Conservation (phyloP, 2,888 invertebrate species). For the Cheilosia pagana region DNA sequence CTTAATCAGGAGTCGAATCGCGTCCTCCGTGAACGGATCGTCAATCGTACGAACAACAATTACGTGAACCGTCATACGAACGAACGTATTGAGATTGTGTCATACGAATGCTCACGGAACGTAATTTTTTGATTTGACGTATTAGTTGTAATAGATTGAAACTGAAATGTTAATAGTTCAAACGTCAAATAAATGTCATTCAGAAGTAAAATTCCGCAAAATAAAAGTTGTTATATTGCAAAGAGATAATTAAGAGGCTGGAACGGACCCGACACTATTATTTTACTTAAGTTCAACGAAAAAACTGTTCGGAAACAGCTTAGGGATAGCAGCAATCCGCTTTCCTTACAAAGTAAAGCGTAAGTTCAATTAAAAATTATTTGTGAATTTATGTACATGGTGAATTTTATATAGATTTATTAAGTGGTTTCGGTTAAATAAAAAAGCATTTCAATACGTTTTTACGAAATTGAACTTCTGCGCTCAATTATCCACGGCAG, state of each 20-base stretch:
- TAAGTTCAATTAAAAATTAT: neutral
- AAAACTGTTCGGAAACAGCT: neutral
- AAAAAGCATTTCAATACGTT: slow-evolving; percentile 6
- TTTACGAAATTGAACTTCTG: slow-evolving; percentile 4
- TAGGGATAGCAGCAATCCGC: neutral
- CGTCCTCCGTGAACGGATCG: neutral
- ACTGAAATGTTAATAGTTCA: neutral
- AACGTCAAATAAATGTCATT: slow-evolving; percentile 2
- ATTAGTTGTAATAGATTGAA: neutral
- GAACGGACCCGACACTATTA: neutral
- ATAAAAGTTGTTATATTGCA: too few species aligned
- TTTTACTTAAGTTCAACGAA: neutral
- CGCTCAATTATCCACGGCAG: neutral
- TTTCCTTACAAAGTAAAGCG: neutral
- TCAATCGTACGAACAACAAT: too few species aligned
- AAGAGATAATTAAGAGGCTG: neutral
- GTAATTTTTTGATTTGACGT: neutral
- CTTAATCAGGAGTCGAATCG: too few species aligned
- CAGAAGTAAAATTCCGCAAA: too few species aligned
- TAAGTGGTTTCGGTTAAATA: neutral
- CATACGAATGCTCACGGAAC: too few species aligned
- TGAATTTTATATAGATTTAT: neutral
- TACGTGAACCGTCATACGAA: neutral
- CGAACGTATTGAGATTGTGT: neutral
- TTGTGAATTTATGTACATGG: too few species aligned